Evolutionary conservation across 2,113 vertebrate genomes (phyloP).

Genomic region (Manacus vitellinus): DNA sequence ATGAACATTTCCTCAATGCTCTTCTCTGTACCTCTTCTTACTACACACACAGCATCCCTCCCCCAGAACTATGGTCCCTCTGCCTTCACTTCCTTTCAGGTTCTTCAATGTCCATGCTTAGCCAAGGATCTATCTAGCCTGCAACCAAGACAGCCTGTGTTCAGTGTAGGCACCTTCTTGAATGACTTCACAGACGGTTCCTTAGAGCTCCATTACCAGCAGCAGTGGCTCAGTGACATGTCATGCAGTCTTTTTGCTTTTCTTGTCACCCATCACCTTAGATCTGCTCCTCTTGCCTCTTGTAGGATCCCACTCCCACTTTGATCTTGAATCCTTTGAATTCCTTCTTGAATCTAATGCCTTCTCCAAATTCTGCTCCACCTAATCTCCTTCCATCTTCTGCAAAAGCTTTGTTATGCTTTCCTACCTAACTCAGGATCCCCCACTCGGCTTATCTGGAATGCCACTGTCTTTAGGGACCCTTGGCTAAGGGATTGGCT

Average conservation of each 20-base stretch:
- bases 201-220: neutral
- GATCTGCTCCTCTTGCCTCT: neutral
- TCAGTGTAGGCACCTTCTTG: neutral
- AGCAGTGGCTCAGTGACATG: neutral
- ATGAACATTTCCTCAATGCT: neutral
- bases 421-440: neutral
- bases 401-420: neutral
- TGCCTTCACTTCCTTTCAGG: neutral
- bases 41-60: neutral
- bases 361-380: neutral
- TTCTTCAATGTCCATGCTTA: neutral
- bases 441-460: neutral
- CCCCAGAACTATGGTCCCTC: neutral
- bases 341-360: neutral
- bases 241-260: neutral
- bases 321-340: neutral
- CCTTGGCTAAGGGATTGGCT: neutral
- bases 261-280: neutral
- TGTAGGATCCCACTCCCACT: neutral
- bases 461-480: neutral
- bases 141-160: neutral
- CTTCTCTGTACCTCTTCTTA: neutral
- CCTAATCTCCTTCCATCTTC: neutral
- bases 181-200: neutral
- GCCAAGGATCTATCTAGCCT: neutral